Evolutionary conservation across 2,888 invertebrate genomes (phyloP).

Genomic region (Cactoblastis cactorum): DNA sequence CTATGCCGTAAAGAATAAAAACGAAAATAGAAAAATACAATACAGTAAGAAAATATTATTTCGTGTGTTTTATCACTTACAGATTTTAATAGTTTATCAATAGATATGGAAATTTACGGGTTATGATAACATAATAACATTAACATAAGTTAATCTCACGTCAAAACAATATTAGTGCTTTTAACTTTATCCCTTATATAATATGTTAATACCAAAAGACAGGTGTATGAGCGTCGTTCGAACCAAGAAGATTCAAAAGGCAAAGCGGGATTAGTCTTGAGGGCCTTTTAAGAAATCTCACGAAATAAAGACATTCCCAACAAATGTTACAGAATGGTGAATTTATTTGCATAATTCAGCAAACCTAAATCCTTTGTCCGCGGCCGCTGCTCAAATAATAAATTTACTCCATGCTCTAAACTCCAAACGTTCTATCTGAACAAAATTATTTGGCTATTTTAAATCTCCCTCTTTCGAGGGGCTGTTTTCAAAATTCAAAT

Average conservation of each 20-base stretch:
- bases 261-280: slow-evolving; percentile 63
- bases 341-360: slow-evolving; percentile 78
- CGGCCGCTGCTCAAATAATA: slow-evolving; percentile 69
- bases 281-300: slow-evolving; percentile 71
- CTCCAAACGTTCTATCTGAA: slow-evolving; percentile 63
- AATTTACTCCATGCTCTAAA: slow-evolving; percentile 73
- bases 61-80: too few species aligned
- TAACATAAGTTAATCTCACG: slow-evolving; percentile 38
- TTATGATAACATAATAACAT: too few species aligned
- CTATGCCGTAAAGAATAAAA: too few species aligned
- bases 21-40: too few species aligned
- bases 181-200: slow-evolving; percentile 31
- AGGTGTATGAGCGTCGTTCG: slow-evolving; percentile 46
- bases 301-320: slow-evolving; percentile 75
- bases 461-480: slow-evolving; percentile 45
- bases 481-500: slow-evolving; percentile 44
- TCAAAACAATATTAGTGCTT: slow-evolving; percentile 33
- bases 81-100: slow-evolving; percentile 3
- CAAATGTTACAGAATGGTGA: slow-evolving; percentile 78
- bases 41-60: too few species aligned
- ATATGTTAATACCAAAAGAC: slow-evolving; percentile 38
- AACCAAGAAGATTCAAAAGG: slow-evolving; percentile 57
- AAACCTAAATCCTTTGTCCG: slow-evolving; percentile 77
- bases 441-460: slow-evolving; percentile 69
- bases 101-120: slow-evolving; percentile 33